Conservation (phyloP, 1,140 invertebrate genomes). For the Whitmania pigra region DNA sequence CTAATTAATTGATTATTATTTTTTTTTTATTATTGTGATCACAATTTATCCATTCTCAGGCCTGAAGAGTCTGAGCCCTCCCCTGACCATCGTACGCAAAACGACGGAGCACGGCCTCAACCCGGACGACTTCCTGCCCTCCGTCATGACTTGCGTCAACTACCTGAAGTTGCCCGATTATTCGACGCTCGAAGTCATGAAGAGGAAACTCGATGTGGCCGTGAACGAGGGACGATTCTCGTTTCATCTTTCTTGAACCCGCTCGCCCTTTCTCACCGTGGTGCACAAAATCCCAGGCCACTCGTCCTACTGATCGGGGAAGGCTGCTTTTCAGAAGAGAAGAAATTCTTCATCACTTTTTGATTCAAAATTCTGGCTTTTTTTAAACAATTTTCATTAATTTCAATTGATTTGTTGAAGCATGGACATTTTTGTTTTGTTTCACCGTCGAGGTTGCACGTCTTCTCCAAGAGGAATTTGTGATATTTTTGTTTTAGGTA, state of each 20-base stretch:
- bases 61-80: conserved; percentile 84
- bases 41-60: conserved; percentile 48
- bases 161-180: conserved; percentile 98
- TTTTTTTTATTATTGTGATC: neutral
- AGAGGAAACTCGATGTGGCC: conserved; percentile 79
- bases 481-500: no score
- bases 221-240: conserved; percentile 93
- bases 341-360: no score
- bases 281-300: no score
- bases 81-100: conserved; percentile 89
- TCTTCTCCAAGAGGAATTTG: no score
- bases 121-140: conserved; percentile 88
- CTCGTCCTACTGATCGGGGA: no score
- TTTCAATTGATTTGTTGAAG: no score
- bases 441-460: no score
- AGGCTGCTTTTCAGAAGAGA: no score
- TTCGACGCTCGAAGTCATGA: conserved; percentile 85
- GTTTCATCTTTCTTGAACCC: conserved; percentile 78
- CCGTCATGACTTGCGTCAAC: conserved; percentile 98
- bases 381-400: no score
- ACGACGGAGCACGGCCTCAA: conserved; percentile 59
- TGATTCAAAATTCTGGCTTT: no score
- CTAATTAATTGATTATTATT: no score
- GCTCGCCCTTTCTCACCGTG: neutral
- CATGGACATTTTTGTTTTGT: no score